Base-by-base conservation (phyloP, 2,888 invertebrate species). In the Odontocerum albicorne region DNA sequence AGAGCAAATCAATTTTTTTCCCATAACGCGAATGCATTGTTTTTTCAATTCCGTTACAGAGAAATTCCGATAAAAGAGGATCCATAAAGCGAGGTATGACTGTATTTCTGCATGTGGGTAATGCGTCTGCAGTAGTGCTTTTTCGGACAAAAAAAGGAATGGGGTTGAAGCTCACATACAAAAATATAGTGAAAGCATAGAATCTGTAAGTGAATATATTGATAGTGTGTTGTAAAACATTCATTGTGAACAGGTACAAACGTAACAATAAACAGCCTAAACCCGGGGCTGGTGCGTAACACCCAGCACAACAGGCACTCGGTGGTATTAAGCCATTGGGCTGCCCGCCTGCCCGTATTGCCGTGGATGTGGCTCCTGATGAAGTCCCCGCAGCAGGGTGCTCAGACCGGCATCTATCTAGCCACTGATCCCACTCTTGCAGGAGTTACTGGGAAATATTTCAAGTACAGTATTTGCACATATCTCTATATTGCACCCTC, bases 311-410 rank as follows among this genome's bases (percentile, higher is more conserved):
- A 86, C 72, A 75, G 81, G 65, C 75, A 74, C 70, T 81, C 75
- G 64, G 73, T 72, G 3, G 67, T 77, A 43, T 73, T 74, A 53
- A 80, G 74, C 49, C 72, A 72, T 16, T 70, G 77, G 57, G 67
- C 85, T 49, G 74, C 84, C 8, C 73, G 73, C 65, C 62, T 84
- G 46, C 78, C 85, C 49, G 79, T 86, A 61, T 78, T 74, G 66
- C 88, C 88, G 1, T 79, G 88, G 72, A 74, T 84, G 67, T 85
- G 84, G 82, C 68, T 85, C 39, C 80, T 88, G 62, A 77, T 86
- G 68, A 88, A 87, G 71, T 82, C 80, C 42, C 78, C 87, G 1
- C 70, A 70, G 43, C 86, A 88, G 70, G 89, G 88, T 12, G 83
- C 87, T 21, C 87, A 88, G 66, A 83, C 84, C 6, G 73, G 81